Percentiles rank a stretch among this genome's conserved stretches.
Evolutionary conservation across 2,113 vertebrate genomes (phyloP).

Genomic region (Solenodon paradoxus): DNA sequence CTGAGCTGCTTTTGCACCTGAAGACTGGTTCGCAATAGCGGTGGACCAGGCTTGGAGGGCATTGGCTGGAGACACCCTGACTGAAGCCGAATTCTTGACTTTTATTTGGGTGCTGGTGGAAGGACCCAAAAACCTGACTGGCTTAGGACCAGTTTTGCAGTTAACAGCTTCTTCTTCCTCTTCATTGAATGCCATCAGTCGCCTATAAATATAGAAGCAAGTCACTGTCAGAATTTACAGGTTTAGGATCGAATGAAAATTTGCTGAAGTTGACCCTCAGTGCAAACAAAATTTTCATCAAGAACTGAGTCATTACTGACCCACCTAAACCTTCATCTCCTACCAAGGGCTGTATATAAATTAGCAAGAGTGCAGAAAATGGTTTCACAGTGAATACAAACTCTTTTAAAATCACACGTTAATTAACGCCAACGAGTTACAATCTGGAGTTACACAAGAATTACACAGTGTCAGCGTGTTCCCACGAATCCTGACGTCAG

Average conservation of each 20-base stretch:
- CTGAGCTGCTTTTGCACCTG: background rate
- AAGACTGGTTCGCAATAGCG: background rate
- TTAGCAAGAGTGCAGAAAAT: background rate
- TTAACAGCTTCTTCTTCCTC: slow-evolving; percentile 53
- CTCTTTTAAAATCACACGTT: background rate
- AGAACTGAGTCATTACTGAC: background rate
- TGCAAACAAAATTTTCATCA: background rate
- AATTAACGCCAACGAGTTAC: background rate
- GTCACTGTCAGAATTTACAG: background rate
- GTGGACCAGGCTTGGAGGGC: background rate
- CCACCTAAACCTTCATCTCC: background rate
- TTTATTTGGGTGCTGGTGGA: slow-evolving; percentile 83
- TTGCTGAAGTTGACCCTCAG: background rate
- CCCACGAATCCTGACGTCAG: background rate
- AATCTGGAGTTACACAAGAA: background rate
- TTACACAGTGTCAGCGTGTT: background rate
- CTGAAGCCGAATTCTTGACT: slow-evolving; percentile 80
- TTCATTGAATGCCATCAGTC: slow-evolving; percentile 40
- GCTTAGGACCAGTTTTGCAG: slow-evolving; percentile 72
- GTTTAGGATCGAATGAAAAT: background rate
- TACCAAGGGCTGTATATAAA: background rate
- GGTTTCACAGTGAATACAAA: background rate
- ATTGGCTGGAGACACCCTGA: slow-evolving; percentile 47
- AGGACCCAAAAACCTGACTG: slow-evolving; percentile 80
- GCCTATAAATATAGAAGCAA: slow-evolving; percentile 72